Conservation (phyloP, 2,888 invertebrate species). For the Lissonota sp. region DNA sequence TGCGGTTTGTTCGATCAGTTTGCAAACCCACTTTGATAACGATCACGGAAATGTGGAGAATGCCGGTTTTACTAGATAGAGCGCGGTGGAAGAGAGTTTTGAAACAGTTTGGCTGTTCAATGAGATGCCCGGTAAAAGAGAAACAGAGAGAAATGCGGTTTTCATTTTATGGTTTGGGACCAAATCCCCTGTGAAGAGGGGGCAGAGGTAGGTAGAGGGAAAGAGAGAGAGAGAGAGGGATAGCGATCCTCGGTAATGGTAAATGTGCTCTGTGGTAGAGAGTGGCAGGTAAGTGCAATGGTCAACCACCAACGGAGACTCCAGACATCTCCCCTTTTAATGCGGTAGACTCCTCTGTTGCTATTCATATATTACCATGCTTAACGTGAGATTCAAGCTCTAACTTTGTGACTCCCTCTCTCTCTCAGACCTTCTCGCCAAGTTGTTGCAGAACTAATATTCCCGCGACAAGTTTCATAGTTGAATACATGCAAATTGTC, state of each 20-base stretch:
- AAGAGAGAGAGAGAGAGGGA: background rate
- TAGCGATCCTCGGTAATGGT: conserved; percentile 31
- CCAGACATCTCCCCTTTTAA: conserved; percentile 38
- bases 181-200: too few species aligned
- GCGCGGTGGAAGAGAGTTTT: conserved; percentile 33
- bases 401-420: conserved; percentile 9
- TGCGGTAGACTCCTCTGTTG: conserved; percentile 27
- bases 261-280: conserved; percentile 70
- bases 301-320: conserved; percentile 71
- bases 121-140: conserved; percentile 4
- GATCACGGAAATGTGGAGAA: conserved; percentile 38
- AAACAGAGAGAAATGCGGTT: background rate
- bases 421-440: conserved; percentile 35
- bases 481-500: conserved; percentile 63
- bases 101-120: conserved; percentile 21
- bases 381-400: conserved; percentile 15
- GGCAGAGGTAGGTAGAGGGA: background rate
- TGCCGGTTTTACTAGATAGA: conserved; percentile 25
- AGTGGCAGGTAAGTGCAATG: conserved; percentile 66
- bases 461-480: conserved; percentile 69
- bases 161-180: too few species aligned
- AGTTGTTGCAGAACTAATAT: conserved; percentile 61
- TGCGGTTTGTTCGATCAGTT: conserved; percentile 40
- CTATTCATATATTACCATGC: conserved; percentile 45
- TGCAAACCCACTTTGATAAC: conserved; percentile 42